phyloP scores from a whole-genome alignment of 2,797 vertebrate genomes.

The Peromyscus attwateri region DNA sequence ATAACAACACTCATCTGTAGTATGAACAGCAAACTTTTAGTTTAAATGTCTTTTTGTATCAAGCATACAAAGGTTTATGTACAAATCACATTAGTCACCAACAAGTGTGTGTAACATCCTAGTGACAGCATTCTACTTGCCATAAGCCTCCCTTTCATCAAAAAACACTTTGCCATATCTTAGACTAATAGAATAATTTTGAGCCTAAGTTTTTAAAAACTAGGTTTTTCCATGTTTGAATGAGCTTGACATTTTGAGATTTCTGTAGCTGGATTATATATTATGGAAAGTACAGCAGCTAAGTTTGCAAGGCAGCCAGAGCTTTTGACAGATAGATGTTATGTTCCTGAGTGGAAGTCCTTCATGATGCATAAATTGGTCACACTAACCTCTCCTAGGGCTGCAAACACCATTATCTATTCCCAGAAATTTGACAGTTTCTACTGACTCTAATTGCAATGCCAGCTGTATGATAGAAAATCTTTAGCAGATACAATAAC shows the following conservation, averaged over 20 bases:
- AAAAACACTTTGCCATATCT: constrained; percentile 37
- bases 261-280: constrained; percentile 59
- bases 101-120: neutral
- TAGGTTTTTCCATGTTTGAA: neutral
- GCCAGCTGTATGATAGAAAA: constrained; percentile 66
- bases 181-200: constrained; percentile 59
- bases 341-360: constrained; percentile 60
- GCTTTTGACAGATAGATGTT: constrained; percentile 74
- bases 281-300: constrained; percentile 46
- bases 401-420: constrained; percentile 72
- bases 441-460: constrained; percentile 71
- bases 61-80: neutral
- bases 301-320: constrained; percentile 59
- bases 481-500: constrained; percentile 71
- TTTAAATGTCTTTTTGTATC: neutral
- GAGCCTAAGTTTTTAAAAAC: constrained; percentile 26
- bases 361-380: constrained; percentile 70
- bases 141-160: neutral
- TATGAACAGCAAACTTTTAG: neutral
- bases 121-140: neutral
- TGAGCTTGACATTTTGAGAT: constrained; percentile 70
- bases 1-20: neutral
- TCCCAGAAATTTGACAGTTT: constrained; percentile 71
- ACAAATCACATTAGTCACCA: neutral
- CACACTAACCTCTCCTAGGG: constrained; percentile 71